Evolutionary conservation across 2,888 invertebrate species (phyloP).

Genomic region (Oasisia sp.): DNA sequence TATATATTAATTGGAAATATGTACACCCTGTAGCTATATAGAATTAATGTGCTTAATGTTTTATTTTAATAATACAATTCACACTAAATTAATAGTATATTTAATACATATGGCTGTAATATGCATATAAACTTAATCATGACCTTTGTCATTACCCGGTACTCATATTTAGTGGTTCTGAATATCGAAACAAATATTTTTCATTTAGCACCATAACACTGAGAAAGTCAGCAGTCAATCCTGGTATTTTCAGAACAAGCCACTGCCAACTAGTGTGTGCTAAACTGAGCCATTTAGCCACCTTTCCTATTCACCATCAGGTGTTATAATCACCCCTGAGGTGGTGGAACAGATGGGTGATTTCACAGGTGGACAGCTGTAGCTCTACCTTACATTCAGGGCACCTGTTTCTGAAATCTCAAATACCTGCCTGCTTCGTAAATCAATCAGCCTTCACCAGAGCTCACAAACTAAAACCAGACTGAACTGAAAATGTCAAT

Average conservation of each 20-base stretch:
- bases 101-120: no score
- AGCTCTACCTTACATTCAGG: not conserved
- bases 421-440: not conserved
- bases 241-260: not conserved
- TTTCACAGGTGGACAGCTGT: not conserved
- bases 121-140: no score
- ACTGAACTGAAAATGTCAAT: no score
- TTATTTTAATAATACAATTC: no score
- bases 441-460: not conserved
- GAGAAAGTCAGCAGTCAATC: not conserved
- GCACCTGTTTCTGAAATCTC: conserved; percentile 17
- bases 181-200: not conserved
- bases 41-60: no score
- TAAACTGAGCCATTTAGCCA: not conserved
- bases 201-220: not conserved
- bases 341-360: not conserved
- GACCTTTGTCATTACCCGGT: no score
- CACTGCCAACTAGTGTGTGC: not conserved
- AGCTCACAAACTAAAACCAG: not conserved
- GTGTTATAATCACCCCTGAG: not conserved
- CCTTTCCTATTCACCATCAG: not conserved
- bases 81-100: no score
- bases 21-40: no score
- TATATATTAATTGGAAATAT: not conserved
- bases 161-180: no score